A percentile compares a stretch with the other conserved stretches of the same genome.
phyloP scores from a whole-genome alignment of 2,113 vertebrate genomes.

The Helogale parvula region DNA sequence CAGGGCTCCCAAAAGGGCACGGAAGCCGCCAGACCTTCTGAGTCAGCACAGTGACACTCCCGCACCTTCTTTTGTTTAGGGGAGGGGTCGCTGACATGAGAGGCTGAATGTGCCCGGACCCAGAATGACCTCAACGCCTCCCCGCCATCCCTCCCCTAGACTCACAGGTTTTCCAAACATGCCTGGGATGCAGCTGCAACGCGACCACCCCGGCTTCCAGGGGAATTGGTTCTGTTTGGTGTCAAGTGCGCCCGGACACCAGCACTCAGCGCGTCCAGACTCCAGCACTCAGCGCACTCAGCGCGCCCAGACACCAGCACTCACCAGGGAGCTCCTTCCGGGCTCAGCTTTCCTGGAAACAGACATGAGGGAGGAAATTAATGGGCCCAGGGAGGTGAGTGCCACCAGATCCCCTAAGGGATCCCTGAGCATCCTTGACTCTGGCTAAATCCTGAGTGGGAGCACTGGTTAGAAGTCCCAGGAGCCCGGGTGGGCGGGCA shows the following conservation, averaged over 20 bases:
- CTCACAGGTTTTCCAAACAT: neutral
- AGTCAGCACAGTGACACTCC: neutral
- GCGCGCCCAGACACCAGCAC: neutral
- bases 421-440: fast-evolving
- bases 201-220: fast-evolving
- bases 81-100: neutral
- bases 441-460: neutral
- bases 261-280: neutral
- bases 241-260: neutral
- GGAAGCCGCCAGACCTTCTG: neutral
- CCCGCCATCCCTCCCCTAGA: neutral
- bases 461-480: neutral
- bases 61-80: neutral
- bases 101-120: neutral
- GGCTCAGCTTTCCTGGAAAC: neutral
- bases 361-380: neutral
- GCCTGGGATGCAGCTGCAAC: neutral
- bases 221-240: neutral
- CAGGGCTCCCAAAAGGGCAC: neutral
- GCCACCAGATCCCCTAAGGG: neutral
- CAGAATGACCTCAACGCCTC: neutral
- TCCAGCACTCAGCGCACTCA: neutral
- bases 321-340: neutral
- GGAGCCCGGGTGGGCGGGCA: neutral
- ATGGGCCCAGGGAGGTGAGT: neutral